These are phyloP conservation scores for Trachelus tabidus DNA, from an alignment of 2,888 invertebrate genomes.

Conservation along the genomic window DNA sequence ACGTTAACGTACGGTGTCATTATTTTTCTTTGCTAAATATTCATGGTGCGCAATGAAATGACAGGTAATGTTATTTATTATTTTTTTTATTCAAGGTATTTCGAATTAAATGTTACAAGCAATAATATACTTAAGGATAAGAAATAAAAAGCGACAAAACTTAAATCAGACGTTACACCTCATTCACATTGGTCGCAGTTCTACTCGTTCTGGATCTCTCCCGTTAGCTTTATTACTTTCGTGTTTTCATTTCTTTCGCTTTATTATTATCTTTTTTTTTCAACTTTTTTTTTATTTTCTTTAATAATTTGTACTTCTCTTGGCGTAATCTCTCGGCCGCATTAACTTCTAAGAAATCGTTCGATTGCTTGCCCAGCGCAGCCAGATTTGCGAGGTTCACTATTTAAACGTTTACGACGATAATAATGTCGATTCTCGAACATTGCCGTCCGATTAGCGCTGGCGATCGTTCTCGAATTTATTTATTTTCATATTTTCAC, in stretches of 20 bases:
- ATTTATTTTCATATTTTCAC: not conserved
- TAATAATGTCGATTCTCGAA: constrained; percentile 42
- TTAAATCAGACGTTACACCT: constrained; percentile 53
- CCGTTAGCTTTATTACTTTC: not conserved
- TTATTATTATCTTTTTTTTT: constrained; percentile 40
- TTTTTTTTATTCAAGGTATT: constrained; percentile 55
- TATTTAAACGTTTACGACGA: constrained; percentile 43
- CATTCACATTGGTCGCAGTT: constrained; percentile 44
- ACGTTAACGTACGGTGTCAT: not conserved
- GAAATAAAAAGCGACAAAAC: constrained; percentile 55
- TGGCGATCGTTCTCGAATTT: not conserved
- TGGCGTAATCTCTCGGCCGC: constrained; percentile 50
- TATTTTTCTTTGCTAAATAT: not conserved
- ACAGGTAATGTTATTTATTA: constrained; percentile 49
- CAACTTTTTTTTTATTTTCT: constrained; percentile 37
- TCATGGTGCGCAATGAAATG: not conserved
- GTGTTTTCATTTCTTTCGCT: constrained; percentile 25
- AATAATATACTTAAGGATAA: constrained; percentile 54
- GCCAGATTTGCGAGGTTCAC: constrained; percentile 51
- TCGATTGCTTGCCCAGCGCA: constrained; percentile 52
- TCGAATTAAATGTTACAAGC: constrained; percentile 53
- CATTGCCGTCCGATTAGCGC: constrained; percentile 44
- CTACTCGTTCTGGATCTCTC: constrained; percentile 13
- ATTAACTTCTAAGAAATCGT: constrained; percentile 45
- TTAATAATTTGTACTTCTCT: constrained; percentile 58